Percentiles rank a stretch among this genome's conserved stretches.
Evolutionary conservation across 2,797 vertebrate species (phyloP).

Genomic region (Tiaroga cobitis): DNA sequence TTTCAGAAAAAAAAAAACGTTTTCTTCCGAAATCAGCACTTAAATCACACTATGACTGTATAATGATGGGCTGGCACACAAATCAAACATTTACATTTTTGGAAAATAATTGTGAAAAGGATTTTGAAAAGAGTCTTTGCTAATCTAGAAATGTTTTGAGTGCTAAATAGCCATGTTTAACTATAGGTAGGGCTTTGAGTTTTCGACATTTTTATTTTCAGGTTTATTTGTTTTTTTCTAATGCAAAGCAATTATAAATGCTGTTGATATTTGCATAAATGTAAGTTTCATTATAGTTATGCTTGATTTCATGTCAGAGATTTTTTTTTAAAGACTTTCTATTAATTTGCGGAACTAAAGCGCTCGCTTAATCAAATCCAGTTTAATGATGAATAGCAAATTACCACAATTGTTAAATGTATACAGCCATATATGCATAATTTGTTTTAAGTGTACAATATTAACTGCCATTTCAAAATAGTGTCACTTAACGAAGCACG

Average conservation of each 20-base stretch:
- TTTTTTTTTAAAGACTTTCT: constrained; percentile 16
- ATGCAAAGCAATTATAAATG: constrained; percentile 37
- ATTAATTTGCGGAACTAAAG: constrained; percentile 49
- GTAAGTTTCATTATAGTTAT: constrained; percentile 40
- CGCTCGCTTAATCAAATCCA: constrained; percentile 16
- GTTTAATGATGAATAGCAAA: constrained; percentile 34
- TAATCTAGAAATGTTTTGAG: not conserved
- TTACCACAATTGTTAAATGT: constrained; percentile 43
- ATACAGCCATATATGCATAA: constrained; percentile 44
- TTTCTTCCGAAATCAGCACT: not conserved
- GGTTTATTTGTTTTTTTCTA: constrained; percentile 37
- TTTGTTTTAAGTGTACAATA: constrained; percentile 64
- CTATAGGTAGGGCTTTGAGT: constrained; percentile 70
- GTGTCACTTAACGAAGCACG: constrained; percentile 77
- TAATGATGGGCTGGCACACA: not conserved
- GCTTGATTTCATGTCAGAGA: constrained; percentile 16
- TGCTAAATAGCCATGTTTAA: constrained; percentile 44
- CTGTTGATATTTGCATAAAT: constrained; percentile 25
- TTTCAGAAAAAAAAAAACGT: not conserved
- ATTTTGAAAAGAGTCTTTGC: not conserved
- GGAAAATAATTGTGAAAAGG: not conserved
- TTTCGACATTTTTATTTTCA: constrained; percentile 61
- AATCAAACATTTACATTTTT: not conserved
- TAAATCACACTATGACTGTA: not conserved
- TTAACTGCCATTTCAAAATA: constrained; percentile 73